A percentile compares a stretch with the other conserved stretches of the same genome.
Conservation (phyloP, 2,888 invertebrate species). For the Ditula angustiorana region DNA sequence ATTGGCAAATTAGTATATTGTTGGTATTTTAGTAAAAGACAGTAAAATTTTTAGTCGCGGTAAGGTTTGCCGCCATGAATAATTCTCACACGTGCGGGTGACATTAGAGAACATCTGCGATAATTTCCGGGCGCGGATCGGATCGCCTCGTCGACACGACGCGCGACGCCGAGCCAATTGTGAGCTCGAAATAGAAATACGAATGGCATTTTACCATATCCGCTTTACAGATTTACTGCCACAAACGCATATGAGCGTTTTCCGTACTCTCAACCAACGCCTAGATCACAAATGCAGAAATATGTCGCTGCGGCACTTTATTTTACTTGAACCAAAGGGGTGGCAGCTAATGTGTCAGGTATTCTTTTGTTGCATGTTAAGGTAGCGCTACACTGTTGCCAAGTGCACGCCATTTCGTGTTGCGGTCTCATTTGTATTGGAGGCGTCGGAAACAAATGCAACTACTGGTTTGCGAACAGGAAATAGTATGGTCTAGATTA, state of each 20-base stretch:
- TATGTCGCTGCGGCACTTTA: too few species aligned
- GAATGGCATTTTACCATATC: background rate
- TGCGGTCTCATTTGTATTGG: slow-evolving; percentile 68
- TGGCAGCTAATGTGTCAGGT: background rate
- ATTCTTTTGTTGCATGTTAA: background rate
- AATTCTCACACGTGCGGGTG: slow-evolving; percentile 14
- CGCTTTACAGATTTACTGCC: background rate
- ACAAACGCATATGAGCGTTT: background rate
- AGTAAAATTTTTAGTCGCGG: too few species aligned
- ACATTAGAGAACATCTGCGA: slow-evolving; percentile 25
- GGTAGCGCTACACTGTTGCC: background rate
- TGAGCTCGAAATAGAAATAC: slow-evolving; percentile 13
- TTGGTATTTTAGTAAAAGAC: too few species aligned
- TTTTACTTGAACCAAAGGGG: background rate
- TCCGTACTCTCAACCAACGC: too few species aligned
- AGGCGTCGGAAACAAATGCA: slow-evolving; percentile 48
- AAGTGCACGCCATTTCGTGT: background rate
- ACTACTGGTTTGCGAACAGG: background rate
- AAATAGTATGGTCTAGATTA: background rate
- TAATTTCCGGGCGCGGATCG: slow-evolving; percentile 37
- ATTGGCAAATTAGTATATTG: too few species aligned
- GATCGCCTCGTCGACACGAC: slow-evolving; percentile 21
- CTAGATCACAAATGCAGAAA: too few species aligned
- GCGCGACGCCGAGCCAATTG: slow-evolving; percentile 11
- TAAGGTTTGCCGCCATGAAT: slow-evolving; percentile 1